Evolutionary conservation across 2,888 invertebrate genomes (phyloP).

Genomic region (Drosophila kuntzei): DNA sequence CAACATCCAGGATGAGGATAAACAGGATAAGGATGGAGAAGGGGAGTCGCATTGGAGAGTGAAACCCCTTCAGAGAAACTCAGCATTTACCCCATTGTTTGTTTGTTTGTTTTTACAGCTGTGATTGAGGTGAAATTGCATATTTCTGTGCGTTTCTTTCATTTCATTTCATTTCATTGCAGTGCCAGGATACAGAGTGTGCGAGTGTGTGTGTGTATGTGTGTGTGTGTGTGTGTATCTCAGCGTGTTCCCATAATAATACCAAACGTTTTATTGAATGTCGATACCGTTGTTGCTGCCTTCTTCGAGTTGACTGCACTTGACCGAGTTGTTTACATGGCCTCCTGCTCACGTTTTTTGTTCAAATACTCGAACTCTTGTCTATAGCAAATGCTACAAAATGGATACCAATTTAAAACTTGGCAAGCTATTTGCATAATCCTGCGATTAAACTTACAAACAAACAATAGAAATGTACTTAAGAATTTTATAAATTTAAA

Average conservation of each 20-base stretch:
- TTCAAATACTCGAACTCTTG: not conserved
- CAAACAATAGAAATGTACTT: not conserved
- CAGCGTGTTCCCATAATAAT: slow-evolving; percentile 59
- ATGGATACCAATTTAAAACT: slow-evolving; percentile 17
- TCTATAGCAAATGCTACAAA: slow-evolving; percentile 3
- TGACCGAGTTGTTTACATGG: slow-evolving; percentile 38
- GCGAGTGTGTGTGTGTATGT: slow-evolving; percentile 10
- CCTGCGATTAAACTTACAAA: not conserved
- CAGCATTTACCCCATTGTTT: slow-evolving; percentile 65
- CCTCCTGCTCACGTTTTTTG: slow-evolving; percentile 1
- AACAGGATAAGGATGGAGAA: slow-evolving; percentile 19
- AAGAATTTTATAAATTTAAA: not conserved
- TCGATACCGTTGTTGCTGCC: slow-evolving; percentile 54
- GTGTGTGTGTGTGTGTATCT: slow-evolving; percentile 7
- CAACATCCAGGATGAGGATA: slow-evolving; percentile 8
- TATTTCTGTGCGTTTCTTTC: slow-evolving; percentile 74
- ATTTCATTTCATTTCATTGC: slow-evolving; percentile 61
- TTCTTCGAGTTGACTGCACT: slow-evolving; percentile 53
- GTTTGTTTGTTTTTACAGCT: slow-evolving; percentile 79
- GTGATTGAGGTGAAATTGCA: slow-evolving; percentile 81
- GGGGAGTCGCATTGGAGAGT: not conserved
- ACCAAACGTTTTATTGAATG: slow-evolving; percentile 79
- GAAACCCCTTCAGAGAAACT: slow-evolving; percentile 23
- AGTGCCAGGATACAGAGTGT: slow-evolving; percentile 5
- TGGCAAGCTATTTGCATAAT: slow-evolving; percentile 31